Evolutionary conservation across 2,888 invertebrate genomes (phyloP).

Genomic region (Cantharis nigra): DNA sequence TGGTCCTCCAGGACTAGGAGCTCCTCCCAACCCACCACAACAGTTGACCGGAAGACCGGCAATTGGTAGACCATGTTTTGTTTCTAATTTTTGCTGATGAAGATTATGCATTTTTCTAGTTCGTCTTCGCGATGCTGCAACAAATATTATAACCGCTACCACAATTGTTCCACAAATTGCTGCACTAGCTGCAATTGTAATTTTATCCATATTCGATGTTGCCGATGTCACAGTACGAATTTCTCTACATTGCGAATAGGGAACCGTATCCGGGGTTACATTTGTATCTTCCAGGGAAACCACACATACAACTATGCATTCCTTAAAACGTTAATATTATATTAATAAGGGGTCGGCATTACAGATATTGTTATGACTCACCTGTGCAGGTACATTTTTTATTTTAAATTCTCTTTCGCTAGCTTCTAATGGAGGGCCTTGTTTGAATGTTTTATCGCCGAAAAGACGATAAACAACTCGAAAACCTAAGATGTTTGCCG

Average conservation of each 20-base stretch:
- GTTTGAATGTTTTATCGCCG: conserved; percentile 87
- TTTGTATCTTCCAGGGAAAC: conserved; percentile 87
- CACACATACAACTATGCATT: conserved; percentile 92
- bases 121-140: conserved; percentile 81
- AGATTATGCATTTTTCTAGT: conserved; percentile 76
- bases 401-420: conserved; percentile 91
- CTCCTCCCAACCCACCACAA: conserved; percentile 72
- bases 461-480: conserved; percentile 87
- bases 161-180: conserved; percentile 92
- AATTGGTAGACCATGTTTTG: conserved; percentile 68
- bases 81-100: conserved; percentile 65
- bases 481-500: conserved; percentile 85
- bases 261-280: conserved; percentile 85
- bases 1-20: conserved; percentile 79
- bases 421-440: conserved; percentile 86
- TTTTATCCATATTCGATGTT: conserved; percentile 91
- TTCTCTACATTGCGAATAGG: conserved; percentile 85
- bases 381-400: conserved; percentile 88
- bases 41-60: conserved; percentile 80
- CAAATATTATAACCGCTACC: conserved; percentile 86
- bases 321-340: conserved; percentile 59
- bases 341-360: not conserved
- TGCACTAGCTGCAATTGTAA: conserved; percentile 91
- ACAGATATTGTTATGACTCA: conserved; percentile 50
- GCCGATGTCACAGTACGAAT: conserved; percentile 83